These are phyloP conservation scores for Holcopasites calliopsidis DNA, from an alignment of 1,140 invertebrate species.

Conservation along the genomic window DNA sequence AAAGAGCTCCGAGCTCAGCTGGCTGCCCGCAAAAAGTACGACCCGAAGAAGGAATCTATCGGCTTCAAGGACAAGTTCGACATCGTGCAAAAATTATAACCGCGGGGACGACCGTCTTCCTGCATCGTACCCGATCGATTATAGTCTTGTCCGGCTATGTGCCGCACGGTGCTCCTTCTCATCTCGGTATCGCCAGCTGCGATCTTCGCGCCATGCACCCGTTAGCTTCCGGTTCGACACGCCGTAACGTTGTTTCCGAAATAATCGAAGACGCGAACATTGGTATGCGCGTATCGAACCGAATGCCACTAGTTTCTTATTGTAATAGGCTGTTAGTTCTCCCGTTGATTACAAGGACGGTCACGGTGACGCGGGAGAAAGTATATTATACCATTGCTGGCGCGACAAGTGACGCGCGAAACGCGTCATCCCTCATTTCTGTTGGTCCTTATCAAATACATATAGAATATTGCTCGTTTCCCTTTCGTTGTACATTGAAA, in stretches of 20 bases:
- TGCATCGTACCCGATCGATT: background rate
- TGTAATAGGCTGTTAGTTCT: background rate
- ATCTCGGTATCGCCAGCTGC: background rate
- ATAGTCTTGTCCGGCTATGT: constrained; percentile 5
- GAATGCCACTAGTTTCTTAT: background rate
- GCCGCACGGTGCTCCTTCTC: constrained; percentile 20
- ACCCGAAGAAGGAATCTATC: constrained; percentile 92
- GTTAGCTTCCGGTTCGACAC: too few relatives aligned
- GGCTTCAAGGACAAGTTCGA: constrained; percentile 95
- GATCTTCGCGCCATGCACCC: background rate
- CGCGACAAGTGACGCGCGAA: background rate
- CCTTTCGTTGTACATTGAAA: background rate
- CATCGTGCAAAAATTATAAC: constrained; percentile 92
- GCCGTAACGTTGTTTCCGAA: too few relatives aligned
- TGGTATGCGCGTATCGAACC: too few relatives aligned
- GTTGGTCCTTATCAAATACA: constrained; percentile 49
- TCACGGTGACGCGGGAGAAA: constrained; percentile 48
- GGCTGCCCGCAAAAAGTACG: constrained; percentile 90
- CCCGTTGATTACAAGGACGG: constrained; percentile 39
- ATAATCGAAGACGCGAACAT: too few relatives aligned
- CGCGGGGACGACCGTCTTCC: background rate
- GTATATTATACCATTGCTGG: constrained; percentile 35
- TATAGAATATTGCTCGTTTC: constrained; percentile 31
- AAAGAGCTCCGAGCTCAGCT: constrained; percentile 92
- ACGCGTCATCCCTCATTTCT: constrained; percentile 40